Percentiles rank a stretch among this genome's conserved stretches.
These are phyloP conservation scores for Danio rerio DNA, from an alignment of 2,113 vertebrate species.

Conservation along the genomic window DNA sequence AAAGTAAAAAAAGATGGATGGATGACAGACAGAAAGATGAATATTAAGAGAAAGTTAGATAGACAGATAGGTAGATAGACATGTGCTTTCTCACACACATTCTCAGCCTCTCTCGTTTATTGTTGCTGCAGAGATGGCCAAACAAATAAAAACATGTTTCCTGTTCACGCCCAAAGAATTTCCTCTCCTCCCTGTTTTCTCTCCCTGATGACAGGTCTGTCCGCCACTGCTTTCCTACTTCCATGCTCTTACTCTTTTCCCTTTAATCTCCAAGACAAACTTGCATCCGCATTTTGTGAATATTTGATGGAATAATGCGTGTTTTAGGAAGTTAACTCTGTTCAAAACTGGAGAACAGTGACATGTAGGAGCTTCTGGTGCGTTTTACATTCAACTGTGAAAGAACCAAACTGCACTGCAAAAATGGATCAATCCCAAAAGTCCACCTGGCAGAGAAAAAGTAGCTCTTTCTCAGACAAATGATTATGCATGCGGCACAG, in stretches of 20 bases:
- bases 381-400: not conserved
- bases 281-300: not conserved
- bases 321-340: not conserved
- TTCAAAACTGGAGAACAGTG: not conserved
- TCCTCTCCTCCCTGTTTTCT: conserved; percentile 62
- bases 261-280: not conserved
- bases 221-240: conserved; percentile 65
- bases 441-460: not conserved
- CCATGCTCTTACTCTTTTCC: conserved; percentile 54
- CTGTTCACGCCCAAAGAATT: conserved; percentile 62
- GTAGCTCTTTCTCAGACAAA: not conserved
- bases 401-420: not conserved
- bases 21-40: not conserved
- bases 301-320: not conserved
- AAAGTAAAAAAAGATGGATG: no score
- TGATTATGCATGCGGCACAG: not conserved
- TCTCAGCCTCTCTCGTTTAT: not conserved
- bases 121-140: conserved; percentile 7
- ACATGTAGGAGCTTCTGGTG: not conserved
- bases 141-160: conserved; percentile 52
- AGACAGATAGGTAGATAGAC: not conserved
- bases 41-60: not conserved
- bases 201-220: conserved; percentile 66
- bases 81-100: conserved; percentile 28
- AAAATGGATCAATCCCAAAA: not conserved